phyloP scores from a whole-genome alignment of 1,140 invertebrate species.

The Dreissena rostriformis region DNA sequence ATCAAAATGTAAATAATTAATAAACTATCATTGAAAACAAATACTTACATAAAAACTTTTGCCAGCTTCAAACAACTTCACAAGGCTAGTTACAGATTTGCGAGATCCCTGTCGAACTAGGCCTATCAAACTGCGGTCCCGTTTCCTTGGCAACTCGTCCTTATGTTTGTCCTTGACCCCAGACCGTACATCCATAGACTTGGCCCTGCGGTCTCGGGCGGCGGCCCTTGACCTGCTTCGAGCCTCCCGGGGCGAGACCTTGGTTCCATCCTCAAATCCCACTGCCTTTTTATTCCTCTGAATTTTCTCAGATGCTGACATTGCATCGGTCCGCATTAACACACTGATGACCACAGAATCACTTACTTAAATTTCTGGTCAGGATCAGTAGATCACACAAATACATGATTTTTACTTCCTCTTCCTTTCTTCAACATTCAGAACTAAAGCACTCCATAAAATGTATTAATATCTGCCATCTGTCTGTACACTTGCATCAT shows the following conservation, averaged over 20 bases:
- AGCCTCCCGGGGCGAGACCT: constrained; percentile 38
- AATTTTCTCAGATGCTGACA: constrained; percentile 53
- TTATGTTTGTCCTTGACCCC: constrained; percentile 20
- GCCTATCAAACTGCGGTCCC: constrained; percentile 53
- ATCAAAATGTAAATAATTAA: too few species aligned
- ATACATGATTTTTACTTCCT: too few species aligned
- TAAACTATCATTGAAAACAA: background rate
- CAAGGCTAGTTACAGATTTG: constrained; percentile 57
- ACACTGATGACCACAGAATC: too few species aligned
- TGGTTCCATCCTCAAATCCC: constrained; percentile 57
- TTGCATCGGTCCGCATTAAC: background rate
- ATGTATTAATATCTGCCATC: too few species aligned
- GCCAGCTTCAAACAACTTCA: constrained; percentile 57
- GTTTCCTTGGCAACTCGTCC: constrained; percentile 48
- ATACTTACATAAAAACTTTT: constrained; percentile 54
- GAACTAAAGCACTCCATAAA: too few species aligned
- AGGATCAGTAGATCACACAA: too few species aligned
- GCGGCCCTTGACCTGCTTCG: constrained; percentile 42
- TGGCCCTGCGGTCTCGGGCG: constrained; percentile 33
- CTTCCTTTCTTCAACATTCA: too few species aligned
- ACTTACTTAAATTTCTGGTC: too few species aligned
- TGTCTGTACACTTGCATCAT: too few species aligned
- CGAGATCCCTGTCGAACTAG: constrained; percentile 56
- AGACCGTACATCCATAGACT: constrained; percentile 46
- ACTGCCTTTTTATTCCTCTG: constrained; percentile 54